These are phyloP conservation scores for Hypanus sabinus DNA, from an alignment of 2,113 vertebrate species.

Conservation along the genomic window DNA sequence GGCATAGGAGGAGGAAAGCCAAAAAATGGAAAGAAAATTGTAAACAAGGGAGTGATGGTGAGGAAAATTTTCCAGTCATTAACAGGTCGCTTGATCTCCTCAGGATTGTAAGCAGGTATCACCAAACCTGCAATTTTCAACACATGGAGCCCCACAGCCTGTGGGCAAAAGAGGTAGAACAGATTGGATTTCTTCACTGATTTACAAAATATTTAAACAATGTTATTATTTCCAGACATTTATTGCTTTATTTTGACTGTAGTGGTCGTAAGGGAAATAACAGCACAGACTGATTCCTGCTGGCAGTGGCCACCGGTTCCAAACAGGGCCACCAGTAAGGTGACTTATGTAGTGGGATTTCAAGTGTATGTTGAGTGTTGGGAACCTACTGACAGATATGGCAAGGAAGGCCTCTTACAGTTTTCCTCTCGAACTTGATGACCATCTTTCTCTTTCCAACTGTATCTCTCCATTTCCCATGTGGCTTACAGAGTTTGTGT, in stretches of 20 bases:
- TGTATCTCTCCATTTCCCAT: too few relatives aligned
- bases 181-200: neutral
- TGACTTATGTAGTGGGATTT: too few relatives aligned
- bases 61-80: neutral
- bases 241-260: slow-evolving; percentile 1
- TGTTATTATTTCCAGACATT: slow-evolving; percentile 16
- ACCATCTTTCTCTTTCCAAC: too few relatives aligned
- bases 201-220: slow-evolving; percentile 3
- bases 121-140: neutral
- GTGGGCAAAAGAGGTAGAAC: neutral
- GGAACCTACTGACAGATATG: too few relatives aligned
- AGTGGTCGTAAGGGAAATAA: neutral
- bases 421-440: too few relatives aligned
- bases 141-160: neutral
- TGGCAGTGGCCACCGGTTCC: too few relatives aligned
- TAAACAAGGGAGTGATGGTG: neutral
- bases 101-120: neutral
- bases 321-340: too few relatives aligned
- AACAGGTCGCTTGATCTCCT: neutral
- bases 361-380: too few relatives aligned
- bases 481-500: too few relatives aligned
- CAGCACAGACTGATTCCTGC: neutral
- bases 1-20: neutral
- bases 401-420: too few relatives aligned
- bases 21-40: neutral